phyloP scores from a whole-genome alignment of 2,888 invertebrate species.

The Trisateles emortualis region DNA sequence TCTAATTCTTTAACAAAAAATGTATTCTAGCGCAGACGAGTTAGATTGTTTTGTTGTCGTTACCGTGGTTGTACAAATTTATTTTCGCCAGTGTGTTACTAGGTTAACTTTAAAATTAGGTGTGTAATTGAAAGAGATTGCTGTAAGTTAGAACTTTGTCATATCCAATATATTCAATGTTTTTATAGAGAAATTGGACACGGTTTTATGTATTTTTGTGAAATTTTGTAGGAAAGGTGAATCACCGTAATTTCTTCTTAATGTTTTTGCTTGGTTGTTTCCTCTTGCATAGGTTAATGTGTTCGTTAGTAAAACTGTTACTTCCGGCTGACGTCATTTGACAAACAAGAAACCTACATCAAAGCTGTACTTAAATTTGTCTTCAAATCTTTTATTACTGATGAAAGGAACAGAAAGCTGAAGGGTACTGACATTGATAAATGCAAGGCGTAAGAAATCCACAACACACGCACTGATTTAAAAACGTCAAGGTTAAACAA shows the following conservation, averaged over 20 bases:
- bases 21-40: background rate
- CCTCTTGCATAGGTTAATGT: constrained; percentile 23
- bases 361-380: background rate
- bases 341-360: background rate
- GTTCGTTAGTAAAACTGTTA: constrained; percentile 39
- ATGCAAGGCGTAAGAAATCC: background rate
- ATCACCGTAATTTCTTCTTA: constrained; percentile 30
- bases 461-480: background rate
- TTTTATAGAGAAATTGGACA: constrained; percentile 12
- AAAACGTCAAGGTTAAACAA: background rate
- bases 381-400: background rate
- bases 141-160: constrained; percentile 3
- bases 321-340: constrained; percentile 28
- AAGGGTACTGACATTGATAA: background rate
- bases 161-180: background rate
- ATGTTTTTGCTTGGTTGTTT: constrained; percentile 18
- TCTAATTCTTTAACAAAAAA: background rate
- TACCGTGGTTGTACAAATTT: constrained; percentile 32
- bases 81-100: constrained; percentile 27
- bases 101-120: constrained; percentile 13
- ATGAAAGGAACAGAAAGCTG: background rate
- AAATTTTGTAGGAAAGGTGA: constrained; percentile 13
- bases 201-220: background rate
- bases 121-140: constrained; percentile 25
- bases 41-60: constrained; percentile 8